Evolutionary conservation across 2,888 invertebrate genomes (phyloP), one percentile per base, ranked within the genome.

Genomic region (Drosophila flavopinicola): DNA sequence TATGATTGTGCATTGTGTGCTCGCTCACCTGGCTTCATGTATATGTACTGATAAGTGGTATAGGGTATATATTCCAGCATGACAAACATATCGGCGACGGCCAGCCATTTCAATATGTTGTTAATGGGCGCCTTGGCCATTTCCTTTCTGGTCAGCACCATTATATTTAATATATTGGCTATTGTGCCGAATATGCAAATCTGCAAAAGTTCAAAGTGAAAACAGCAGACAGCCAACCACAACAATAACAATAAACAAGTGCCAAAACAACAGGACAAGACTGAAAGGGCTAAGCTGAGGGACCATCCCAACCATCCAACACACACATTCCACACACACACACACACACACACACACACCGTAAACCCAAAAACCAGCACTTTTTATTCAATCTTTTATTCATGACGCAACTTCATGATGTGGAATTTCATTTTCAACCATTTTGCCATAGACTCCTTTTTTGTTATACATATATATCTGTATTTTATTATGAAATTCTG

Each of bases 141-240:
- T 88, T 96, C 95, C 63, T 95, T 94, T 47, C 96, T 93, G 9
- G 97, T 96, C 68, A 98, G 92, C 0, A 98, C 97, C 2, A 96
- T 94, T 60, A 98, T 95, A 91, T 97, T 98, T 77, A 97, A 91
- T 7, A 96, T 93, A 88, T 98, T 98, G 10, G 97, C 96, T 49
- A 97, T 92, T 11, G 95, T 96, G 10, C 97, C 98, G 88, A 97
- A 96, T 70, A 96, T 91, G 88, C 98, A 98, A 9, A 98, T 96
- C 94, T 94, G 90, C 7, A 39, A 24, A 24, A 4, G 13, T 23
- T 11, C 2, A 41, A 56, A 11, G 29, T 27, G 13, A 15, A 51
- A 11, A 25, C 15, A 37, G 38, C 15, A 45, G 30, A 48, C 39
- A 23, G 41, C 39, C 17, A 52, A 42, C 10, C 13, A 54, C 35